Conservation (phyloP, 2,888 invertebrate species). For the Pyrocoelia pectoralis region DNA sequence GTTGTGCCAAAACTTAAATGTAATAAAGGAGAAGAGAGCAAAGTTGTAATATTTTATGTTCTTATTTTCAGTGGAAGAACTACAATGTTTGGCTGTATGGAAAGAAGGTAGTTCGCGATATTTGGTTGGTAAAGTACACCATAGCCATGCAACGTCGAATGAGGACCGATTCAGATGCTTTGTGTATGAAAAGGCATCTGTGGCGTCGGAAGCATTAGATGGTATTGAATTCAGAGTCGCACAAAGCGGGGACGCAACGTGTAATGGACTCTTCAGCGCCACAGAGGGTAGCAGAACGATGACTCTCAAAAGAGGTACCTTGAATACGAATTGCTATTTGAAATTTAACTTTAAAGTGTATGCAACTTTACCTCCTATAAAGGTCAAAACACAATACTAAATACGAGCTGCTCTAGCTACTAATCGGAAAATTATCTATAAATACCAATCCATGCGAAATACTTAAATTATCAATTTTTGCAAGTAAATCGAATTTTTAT, state of each 20-base stretch:
- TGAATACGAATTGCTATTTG: slow-evolving; percentile 41
- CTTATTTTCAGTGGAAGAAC: slow-evolving; percentile 79
- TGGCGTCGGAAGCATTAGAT: slow-evolving; percentile 54
- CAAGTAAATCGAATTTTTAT: slow-evolving; percentile 2
- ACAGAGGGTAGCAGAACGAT: slow-evolving; percentile 87
- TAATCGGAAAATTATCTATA: neutral
- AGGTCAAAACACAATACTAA: slow-evolving; percentile 16
- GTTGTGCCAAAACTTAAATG: neutral
- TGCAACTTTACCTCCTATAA: slow-evolving; percentile 22
- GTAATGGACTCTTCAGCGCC: slow-evolving; percentile 91
- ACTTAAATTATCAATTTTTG: neutral
- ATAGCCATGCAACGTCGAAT: slow-evolving; percentile 88
- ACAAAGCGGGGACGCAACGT: slow-evolving; percentile 92
- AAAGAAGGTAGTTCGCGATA: slow-evolving; percentile 93
- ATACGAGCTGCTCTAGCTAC: neutral
- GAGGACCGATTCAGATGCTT: slow-evolving; percentile 95
- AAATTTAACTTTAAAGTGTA: slow-evolving; percentile 34
- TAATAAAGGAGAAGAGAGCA: neutral
- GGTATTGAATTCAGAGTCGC: slow-evolving; percentile 74
- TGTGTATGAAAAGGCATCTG: slow-evolving; percentile 86
- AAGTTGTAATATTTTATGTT: slow-evolving; percentile 8
- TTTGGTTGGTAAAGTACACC: slow-evolving; percentile 88
- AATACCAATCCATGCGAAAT: slow-evolving; percentile 1
- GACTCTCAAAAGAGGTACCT: slow-evolving; percentile 78
- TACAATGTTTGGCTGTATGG: slow-evolving; percentile 92